These are phyloP conservation scores for Galbula dea DNA, from an alignment of 2,113 vertebrate genomes.

Conservation along the genomic window DNA sequence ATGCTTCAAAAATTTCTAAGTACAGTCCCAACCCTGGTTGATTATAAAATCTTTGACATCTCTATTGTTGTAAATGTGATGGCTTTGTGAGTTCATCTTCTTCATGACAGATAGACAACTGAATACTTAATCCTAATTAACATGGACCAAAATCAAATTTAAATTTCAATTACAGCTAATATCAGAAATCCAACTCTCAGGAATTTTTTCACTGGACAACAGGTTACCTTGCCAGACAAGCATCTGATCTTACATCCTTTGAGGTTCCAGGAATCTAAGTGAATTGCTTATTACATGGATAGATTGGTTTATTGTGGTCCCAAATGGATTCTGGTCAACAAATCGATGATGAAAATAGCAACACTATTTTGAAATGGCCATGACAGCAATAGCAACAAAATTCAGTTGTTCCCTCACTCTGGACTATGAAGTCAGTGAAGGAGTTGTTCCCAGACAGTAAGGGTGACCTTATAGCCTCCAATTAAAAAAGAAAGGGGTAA, in stretches of 20 bases:
- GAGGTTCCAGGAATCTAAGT: not conserved
- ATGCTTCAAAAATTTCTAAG: not conserved
- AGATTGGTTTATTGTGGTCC: not conserved
- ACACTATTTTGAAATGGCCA: not conserved
- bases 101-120: not conserved
- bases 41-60: not conserved
- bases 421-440: not conserved
- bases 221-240: not conserved
- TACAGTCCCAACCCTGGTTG: not conserved
- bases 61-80: not conserved
- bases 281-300: not conserved
- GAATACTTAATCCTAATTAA: not conserved
- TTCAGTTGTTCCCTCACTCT: not conserved
- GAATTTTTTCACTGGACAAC: not conserved
- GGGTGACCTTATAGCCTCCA: not conserved
- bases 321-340: not conserved
- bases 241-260: not conserved
- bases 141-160: not conserved
- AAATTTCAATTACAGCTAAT: not conserved
- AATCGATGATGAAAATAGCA: not conserved
- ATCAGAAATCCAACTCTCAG: not conserved
- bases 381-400: not conserved
- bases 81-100: not conserved
- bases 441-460: not conserved
- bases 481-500: not conserved